Evolutionary conservation across 2,888 invertebrate species (phyloP), one percentile per base, ranked within the genome.

Genomic region (Drosophila mimetica): DNA sequence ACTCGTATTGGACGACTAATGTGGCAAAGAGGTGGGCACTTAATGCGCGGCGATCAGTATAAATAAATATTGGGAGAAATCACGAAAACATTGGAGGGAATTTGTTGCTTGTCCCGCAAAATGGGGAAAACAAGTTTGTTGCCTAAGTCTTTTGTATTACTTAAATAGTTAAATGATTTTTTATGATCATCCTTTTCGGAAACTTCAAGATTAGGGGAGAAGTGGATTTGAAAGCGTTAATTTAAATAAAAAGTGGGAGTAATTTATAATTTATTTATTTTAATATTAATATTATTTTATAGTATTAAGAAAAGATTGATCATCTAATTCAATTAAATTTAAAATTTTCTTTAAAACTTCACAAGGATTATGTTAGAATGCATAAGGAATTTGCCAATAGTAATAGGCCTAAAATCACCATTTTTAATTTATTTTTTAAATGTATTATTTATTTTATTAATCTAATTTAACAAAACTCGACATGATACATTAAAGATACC

Each of bases 11-110:
- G 76, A 79, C 76, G 34, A 34, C 57, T 82, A 86, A 82, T 84
- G 85, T 78, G 82, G 74, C 87, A 85, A 76, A 73, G 82, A 82
- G 82, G 82, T 87, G 82, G 82, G 88, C 71, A 79, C 88, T 76
- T 79, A 87, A 75, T 76, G 75, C 71, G 71, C 71, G 71, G 37
- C 76, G 82, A 82, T 73, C 73, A 76, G 86, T 73, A 79, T 76
- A 84, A 87, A 86, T 80, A 84, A 84, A 84, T 55, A 58, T 70
- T 58, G 44, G 16, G 71, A 39, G 67, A 52, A 60, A 53, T 48
- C 65, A 48, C 63, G 60, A 57, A 59, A 72, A 71, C 82, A 81
- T 67, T 70, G 39, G 76, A 66, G 60, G 66, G 72, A 74, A 73
- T 84, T 77, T 67, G 75, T 80, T 58, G 74, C 83, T 79, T 74